Conservation (phyloP, 2,888 invertebrate genomes). For the Cosmia pyralina region DNA sequence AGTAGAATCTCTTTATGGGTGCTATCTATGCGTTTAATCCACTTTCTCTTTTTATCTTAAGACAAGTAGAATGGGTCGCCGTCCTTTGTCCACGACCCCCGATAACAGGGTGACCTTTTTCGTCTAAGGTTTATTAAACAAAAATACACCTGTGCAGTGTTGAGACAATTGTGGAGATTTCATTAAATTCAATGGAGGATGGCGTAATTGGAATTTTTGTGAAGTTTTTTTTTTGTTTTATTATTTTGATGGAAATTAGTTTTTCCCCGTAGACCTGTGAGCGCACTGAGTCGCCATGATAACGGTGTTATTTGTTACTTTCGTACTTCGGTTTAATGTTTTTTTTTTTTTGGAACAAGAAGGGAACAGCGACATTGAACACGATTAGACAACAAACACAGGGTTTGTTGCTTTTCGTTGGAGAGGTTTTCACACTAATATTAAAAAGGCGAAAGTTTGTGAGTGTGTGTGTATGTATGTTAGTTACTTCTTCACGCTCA, state of each 20-base stretch:
- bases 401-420: background rate
- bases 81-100: slow-evolving; percentile 81
- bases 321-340: slow-evolving; percentile 33
- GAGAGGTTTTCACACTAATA: no score
- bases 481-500: no score
- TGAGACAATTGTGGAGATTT: slow-evolving; percentile 77
- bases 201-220: slow-evolving; percentile 75
- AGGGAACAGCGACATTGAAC: slow-evolving; percentile 5
- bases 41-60: slow-evolving; percentile 85
- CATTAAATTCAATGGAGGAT: slow-evolving; percentile 80
- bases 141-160: slow-evolving; percentile 84
- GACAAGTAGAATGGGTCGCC: slow-evolving; percentile 80
- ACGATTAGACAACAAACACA: slow-evolving; percentile 2
- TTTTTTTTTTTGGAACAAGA: slow-evolving; percentile 16
- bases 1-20: slow-evolving; percentile 67
- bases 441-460: no score
- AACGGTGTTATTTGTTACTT: slow-evolving; percentile 49
- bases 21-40: slow-evolving; percentile 88
- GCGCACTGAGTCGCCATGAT: slow-evolving; percentile 36
- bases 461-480: no score
- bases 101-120: slow-evolving; percentile 81
- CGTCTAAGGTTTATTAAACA: slow-evolving; percentile 81
- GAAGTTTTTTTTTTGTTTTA: slow-evolving; percentile 59
- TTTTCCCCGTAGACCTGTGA: slow-evolving; percentile 53
- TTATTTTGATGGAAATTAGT: slow-evolving; percentile 66